A percentile compares a stretch with the other conserved stretches of the same genome.
These are phyloP conservation scores for Paradisaea rubra DNA, from an alignment of 2,113 vertebrate genomes.

Conservation along the genomic window DNA sequence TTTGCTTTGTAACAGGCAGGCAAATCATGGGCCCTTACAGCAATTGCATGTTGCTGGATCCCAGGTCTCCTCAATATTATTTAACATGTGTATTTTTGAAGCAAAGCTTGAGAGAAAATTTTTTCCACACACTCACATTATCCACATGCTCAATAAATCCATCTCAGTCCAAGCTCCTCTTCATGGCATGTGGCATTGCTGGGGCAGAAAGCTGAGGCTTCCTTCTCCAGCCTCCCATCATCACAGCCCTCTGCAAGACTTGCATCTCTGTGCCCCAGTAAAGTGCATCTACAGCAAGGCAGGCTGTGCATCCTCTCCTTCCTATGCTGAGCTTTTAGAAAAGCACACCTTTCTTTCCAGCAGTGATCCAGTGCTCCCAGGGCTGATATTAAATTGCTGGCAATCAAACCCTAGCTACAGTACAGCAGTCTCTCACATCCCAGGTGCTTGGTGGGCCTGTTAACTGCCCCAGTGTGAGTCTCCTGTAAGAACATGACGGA, in stretches of 20 bases:
- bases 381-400: neutral
- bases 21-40: neutral
- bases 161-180: neutral
- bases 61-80: neutral
- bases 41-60: neutral
- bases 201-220: neutral
- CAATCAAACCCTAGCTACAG: neutral
- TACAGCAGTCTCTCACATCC: accelerated
- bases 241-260: neutral
- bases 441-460: neutral
- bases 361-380: neutral
- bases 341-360: neutral
- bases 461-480: neutral
- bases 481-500: neutral
- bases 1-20: neutral
- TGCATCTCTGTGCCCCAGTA: accelerated
- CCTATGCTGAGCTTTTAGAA: neutral
- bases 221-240: neutral
- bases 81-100: neutral
- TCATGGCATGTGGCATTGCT: neutral
- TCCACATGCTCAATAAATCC: neutral
- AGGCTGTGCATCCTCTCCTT: neutral
- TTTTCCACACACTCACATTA: neutral
- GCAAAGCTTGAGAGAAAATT: neutral
- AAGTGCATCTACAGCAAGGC: neutral